Evolutionary conservation across 2,888 invertebrate genomes (phyloP).

Genomic region (Endomychus coccineus): DNA sequence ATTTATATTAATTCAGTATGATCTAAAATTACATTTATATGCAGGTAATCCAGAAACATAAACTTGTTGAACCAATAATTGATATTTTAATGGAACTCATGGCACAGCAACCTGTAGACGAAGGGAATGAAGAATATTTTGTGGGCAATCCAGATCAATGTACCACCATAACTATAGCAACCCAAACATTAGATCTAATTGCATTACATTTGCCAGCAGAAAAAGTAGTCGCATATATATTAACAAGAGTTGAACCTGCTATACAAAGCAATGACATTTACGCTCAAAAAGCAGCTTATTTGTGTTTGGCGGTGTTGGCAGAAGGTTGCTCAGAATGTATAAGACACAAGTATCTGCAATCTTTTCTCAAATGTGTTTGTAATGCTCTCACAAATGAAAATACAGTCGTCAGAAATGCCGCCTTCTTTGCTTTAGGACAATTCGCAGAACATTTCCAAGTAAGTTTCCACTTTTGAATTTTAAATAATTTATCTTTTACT

Average conservation of each 20-base stretch:
- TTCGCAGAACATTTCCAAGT: slow-evolving; percentile 72
- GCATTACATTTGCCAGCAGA: slow-evolving; percentile 70
- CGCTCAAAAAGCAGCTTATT: slow-evolving; percentile 62
- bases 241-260: slow-evolving; percentile 57
- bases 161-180: slow-evolving; percentile 59
- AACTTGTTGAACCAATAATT: slow-evolving; percentile 61
- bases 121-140: slow-evolving; percentile 58
- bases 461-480: no score
- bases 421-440: slow-evolving; percentile 72
- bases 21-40: no score
- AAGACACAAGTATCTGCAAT: slow-evolving; percentile 60
- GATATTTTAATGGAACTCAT: slow-evolving; percentile 61
- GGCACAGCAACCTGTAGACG: slow-evolving; percentile 55
- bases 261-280: slow-evolving; percentile 54
- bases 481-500: no score
- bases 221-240: slow-evolving; percentile 63
- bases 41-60: slow-evolving; percentile 56
- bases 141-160: slow-evolving; percentile 55
- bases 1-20: no score
- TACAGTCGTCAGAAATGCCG: slow-evolving; percentile 62
- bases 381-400: slow-evolving; percentile 59
- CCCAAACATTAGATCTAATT: slow-evolving; percentile 66
- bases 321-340: slow-evolving; percentile 75
- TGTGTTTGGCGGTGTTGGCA: slow-evolving; percentile 65
- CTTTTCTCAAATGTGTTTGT: slow-evolving; percentile 62